These are phyloP conservation scores for Erebia ligea DNA, from an alignment of 2,888 invertebrate species.

Conservation along the genomic window DNA sequence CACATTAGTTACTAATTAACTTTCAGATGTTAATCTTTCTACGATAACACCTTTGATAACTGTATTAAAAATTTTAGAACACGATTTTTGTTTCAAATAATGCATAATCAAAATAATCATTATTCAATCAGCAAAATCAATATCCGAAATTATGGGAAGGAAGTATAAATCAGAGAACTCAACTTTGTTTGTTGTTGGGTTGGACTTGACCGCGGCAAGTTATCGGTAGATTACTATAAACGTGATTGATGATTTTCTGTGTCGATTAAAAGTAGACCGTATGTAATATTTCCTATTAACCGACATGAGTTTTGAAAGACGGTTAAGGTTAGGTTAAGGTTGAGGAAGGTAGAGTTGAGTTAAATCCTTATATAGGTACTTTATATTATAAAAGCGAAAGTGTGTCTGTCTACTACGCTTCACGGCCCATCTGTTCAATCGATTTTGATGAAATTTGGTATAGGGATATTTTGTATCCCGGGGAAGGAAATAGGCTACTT, in stretches of 20 bases:
- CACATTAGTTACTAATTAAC: conserved; percentile 24
- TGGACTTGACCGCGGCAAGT: conserved; percentile 4
- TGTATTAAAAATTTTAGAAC: conserved; percentile 6
- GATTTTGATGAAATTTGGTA: too few species aligned
- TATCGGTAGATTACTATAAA: conserved; percentile 18
- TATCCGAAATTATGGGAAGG: conserved; percentile 5
- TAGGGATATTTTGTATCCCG: too few species aligned
- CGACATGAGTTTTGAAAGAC: too few species aligned
- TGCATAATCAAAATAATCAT: neutral
- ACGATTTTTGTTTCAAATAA: conserved; percentile 19
- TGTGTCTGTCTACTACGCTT: too few species aligned
- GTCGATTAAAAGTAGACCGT: neutral
- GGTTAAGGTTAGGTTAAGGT: too few species aligned
- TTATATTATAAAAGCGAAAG: too few species aligned
- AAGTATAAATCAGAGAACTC: conserved; percentile 16
- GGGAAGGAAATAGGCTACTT: too few species aligned
- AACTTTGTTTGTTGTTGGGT: too few species aligned
- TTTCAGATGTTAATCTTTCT: conserved; percentile 21
- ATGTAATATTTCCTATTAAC: too few species aligned
- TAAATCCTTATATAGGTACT: too few species aligned
- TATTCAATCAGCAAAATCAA: neutral
- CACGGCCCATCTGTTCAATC: too few species aligned
- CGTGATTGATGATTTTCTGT: neutral
- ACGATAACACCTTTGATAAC: conserved; percentile 20
- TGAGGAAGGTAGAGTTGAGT: too few species aligned